phyloP scores from a whole-genome alignment of 2,113 vertebrate genomes.

The Catharus fuscescens region DNA sequence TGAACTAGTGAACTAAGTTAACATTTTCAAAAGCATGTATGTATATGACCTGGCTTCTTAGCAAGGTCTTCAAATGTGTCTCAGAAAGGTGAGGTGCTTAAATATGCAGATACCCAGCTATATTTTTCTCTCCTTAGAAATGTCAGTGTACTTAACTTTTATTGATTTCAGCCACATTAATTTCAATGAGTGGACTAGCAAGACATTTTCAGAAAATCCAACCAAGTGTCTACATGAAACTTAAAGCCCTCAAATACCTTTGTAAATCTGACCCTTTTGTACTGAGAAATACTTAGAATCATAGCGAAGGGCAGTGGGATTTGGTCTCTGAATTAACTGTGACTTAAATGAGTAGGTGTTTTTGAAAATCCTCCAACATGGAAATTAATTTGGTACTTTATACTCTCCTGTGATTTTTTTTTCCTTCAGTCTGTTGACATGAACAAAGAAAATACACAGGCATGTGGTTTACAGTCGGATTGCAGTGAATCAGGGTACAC shows the following conservation, averaged over 20 bases:
- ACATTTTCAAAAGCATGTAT: neutral
- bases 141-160: constrained; percentile 7
- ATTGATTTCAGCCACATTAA: neutral
- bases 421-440: neutral
- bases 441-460: neutral
- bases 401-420: neutral
- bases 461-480: neutral
- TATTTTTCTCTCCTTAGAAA: neutral
- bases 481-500: neutral
- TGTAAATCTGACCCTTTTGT: constrained; percentile 5
- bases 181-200: neutral
- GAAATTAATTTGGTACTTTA: neutral
- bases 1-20: neutral
- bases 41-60: neutral
- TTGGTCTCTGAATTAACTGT: neutral
- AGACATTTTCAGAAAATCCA: neutral
- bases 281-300: neutral
- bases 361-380: neutral
- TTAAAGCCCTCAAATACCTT: neutral
- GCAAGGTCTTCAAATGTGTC: neutral
- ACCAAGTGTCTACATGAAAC: neutral
- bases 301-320: neutral
- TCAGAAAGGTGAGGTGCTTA: neutral
- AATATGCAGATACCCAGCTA: neutral
- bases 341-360: neutral